phyloP scores from a whole-genome alignment of 2,113 vertebrate genomes.

The Labeo catla region DNA sequence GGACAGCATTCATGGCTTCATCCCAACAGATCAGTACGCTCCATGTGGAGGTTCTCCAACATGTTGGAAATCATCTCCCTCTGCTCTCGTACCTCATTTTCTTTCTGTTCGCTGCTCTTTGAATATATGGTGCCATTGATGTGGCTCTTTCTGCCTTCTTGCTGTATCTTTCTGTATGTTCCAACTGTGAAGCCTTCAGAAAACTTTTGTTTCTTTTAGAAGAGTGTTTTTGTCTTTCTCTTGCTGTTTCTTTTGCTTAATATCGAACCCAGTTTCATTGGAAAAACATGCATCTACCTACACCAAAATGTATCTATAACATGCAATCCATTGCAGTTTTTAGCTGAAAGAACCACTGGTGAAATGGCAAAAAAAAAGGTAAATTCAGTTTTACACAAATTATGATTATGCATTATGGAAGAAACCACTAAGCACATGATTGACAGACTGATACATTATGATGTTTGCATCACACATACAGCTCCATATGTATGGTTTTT shows the following conservation, averaged over 20 bases:
- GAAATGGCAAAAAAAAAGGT: background rate
- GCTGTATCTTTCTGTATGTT: slow-evolving; percentile 33
- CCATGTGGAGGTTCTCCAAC: background rate
- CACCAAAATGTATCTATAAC: background rate
- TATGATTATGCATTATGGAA: background rate
- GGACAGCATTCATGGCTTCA: slow-evolving; percentile 25
- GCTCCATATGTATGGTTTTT: background rate
- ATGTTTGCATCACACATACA: background rate
- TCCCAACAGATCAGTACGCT: background rate
- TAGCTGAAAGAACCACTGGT: background rate
- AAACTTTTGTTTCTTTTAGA: background rate
- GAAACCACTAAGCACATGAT: background rate
- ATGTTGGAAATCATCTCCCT: slow-evolving; percentile 9
- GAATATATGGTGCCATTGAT: slow-evolving; percentile 19
- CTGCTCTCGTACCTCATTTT: slow-evolving; percentile 15
- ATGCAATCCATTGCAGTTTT: background rate
- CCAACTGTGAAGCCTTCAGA: background rate
- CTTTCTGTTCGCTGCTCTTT: slow-evolving; percentile 22
- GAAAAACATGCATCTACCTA: background rate
- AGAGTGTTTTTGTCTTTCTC: background rate
- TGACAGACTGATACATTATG: background rate
- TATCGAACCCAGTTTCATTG: background rate
- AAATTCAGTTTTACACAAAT: background rate
- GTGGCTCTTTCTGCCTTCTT: background rate
- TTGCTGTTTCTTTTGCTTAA: background rate